Evolutionary conservation across 64 coral and sea anemone genomes (phyloP), one percentile per base, ranked within the genome.

Genomic region (Platygyra sinensis): DNA sequence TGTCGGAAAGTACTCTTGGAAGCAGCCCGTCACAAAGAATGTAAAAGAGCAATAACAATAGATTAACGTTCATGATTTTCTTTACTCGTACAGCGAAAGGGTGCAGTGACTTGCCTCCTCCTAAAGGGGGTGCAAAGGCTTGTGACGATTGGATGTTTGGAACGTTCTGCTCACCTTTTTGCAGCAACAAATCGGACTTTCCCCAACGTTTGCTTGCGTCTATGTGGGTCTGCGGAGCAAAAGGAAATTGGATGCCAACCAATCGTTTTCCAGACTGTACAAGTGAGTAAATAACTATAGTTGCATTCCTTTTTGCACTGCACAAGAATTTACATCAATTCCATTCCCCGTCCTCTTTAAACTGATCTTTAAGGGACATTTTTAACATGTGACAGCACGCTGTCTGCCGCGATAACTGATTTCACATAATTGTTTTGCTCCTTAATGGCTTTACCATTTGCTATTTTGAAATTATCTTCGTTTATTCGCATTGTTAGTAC

Each of bases 121-220:
- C 89, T 1, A 13, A 74, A 13, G 59, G 72, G 19, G 89, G 89
- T 39, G 89, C 89, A 0, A 90, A 74, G 57, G 89, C 78, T 4
- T 90, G 89, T 82, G 76, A 80, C 24, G 17, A 60, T 4, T 90
- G 89, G 89, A 67, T 67, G 27, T 74, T 90, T 4, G 89, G 89
- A 72, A 33, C 15, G 25, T 46, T 60, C 19, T 90, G 89, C 83
- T 59, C 22, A 32, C 89, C 89, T 25, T 55, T 82, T 18, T 90
- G 89, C n/a, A 82, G 83, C 18, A 16, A 32, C 29, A 73, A 75
- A 8, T 82, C 51, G 51, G 89, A 90, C 27, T 90, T 90, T 74
- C 14, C 76, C 2, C 14, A 20, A 60, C 0, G 0, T 15, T 24
- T 82, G 0, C 13, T 18, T 0, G 1, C 18, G 50, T 14, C 5